These are phyloP conservation scores for Macropodus opercularis DNA, from an alignment of 2,797 vertebrate species.

Conservation along the genomic window DNA sequence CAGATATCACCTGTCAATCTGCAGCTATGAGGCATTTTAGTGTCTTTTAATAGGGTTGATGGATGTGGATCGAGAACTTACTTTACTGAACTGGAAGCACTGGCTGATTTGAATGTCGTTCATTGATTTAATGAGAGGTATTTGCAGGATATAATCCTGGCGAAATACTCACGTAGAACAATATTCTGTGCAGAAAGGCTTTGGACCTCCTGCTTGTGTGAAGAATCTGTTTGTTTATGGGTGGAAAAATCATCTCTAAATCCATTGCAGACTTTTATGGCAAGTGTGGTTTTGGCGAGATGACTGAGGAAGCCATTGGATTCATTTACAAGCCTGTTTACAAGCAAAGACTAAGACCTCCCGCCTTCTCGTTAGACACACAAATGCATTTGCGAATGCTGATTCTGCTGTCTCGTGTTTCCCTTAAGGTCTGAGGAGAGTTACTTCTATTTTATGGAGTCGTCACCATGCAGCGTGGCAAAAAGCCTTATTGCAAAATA, in stretches of 20 bases:
- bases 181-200: too few species aligned
- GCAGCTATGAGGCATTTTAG: background rate
- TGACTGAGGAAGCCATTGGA: constrained; percentile 49
- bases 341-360: constrained; percentile 54
- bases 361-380: constrained; percentile 38
- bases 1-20: background rate
- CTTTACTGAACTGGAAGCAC: background rate
- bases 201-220: constrained; percentile 34
- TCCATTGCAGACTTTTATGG: constrained; percentile 50
- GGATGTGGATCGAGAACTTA: background rate
- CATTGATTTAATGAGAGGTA: background rate
- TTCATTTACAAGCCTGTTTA: constrained; percentile 69
- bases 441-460: constrained; percentile 8
- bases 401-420: constrained; percentile 33
- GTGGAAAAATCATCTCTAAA: constrained; percentile 40
- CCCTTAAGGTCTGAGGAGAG: constrained; percentile 1
- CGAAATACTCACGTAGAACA: too few species aligned
- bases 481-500: background rate
- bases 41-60: background rate
- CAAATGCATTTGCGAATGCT: constrained; percentile 27
- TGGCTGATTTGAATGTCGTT: constrained; percentile 10
- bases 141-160: background rate
- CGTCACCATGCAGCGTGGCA: background rate
- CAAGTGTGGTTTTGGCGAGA: constrained; percentile 53
- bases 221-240: constrained; percentile 38